Evolutionary conservation across 1,140 invertebrate genomes (phyloP), one percentile per base, ranked within the genome.

Genomic region (Aphelenchoides fujianensis): DNA sequence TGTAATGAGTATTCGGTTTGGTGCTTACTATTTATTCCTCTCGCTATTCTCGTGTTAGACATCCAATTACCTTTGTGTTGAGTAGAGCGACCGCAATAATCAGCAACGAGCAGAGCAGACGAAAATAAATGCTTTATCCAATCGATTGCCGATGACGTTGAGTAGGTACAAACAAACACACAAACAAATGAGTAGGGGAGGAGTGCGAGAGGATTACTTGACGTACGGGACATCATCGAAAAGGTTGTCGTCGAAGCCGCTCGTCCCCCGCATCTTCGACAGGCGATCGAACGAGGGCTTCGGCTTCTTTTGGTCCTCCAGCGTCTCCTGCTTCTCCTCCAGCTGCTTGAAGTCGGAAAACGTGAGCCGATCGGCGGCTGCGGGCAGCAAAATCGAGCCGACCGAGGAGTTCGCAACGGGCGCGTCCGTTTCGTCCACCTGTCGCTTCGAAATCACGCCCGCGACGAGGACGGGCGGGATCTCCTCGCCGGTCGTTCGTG

Each of bases 171-270:
- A n/a, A n/a, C n/a, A n/a, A n/a, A n/a, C n/a, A n/a, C n/a, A n/a
- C n/a, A n/a, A n/a, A n/a, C n/a, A n/a, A n/a, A n/a, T n/a, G n/a
- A n/a, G n/a, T n/a, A n/a, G n/a, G n/a, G n/a, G n/a, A n/a, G n/a
- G n/a, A n/a, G n/a, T n/a, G n/a, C n/a, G n/a, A n/a, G n/a, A n/a
- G n/a, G n/a, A n/a, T n/a, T 23, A 48, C 23, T 48, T 48, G 23
- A 48, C 41, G 23, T 48, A 48, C 12, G 41, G 41, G 23, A 48
- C 41, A 48, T 48, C 41, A 23, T 48, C 41, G 41, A 48, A 48
- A 48, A 48, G 41, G 23, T 48, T 48, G 41, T 48, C 41, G 23
- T 48, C 41, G 41, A 48, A 48, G 41, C 41, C 41, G 41, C 41
- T 48, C 12, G 41, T 48, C 23, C 41, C 41, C 23, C 23, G 12